Conservation (phyloP, 64 coral and sea anemone genomes). For the Stichodactyla mertensii region DNA sequence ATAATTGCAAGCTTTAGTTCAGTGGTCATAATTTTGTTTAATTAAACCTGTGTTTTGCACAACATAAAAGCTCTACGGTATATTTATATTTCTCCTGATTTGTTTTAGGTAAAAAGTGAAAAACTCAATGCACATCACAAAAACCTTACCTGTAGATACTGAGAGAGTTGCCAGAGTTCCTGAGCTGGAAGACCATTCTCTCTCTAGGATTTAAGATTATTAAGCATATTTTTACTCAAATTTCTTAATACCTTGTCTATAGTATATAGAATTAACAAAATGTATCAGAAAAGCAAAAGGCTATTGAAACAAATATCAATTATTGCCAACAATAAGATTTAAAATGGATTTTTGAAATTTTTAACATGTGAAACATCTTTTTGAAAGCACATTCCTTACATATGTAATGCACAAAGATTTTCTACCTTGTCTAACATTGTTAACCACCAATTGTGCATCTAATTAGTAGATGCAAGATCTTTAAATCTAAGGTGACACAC, state of each 20-base stretch:
- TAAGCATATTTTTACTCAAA: not conserved
- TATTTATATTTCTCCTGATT: too few species aligned
- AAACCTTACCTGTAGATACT: conserved; percentile 81
- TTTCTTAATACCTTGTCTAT: not conserved
- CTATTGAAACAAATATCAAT: not conserved
- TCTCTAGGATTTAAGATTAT: conserved; percentile 20
- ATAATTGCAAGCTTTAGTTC: too few species aligned
- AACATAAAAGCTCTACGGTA: not conserved
- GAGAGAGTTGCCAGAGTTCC: conserved; percentile 93
- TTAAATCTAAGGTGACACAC: not conserved
- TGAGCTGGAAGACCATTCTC: conserved; percentile 76
- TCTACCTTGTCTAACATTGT: not conserved
- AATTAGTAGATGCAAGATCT: not conserved
- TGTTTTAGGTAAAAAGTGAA: not conserved
- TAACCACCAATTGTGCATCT: not conserved
- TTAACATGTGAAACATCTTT: not conserved
- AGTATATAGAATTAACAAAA: not conserved
- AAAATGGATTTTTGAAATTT: not conserved
- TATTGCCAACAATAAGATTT: not conserved
- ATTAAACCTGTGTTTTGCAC: too few species aligned
- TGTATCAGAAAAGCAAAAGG: not conserved
- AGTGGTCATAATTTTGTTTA: too few species aligned
- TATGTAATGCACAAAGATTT: not conserved
- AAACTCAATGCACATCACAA: not conserved
- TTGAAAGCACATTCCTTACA: not conserved